Conservation (phyloP, 2,797 vertebrate genomes). For the Mormyrus hasselquistii region DNA sequence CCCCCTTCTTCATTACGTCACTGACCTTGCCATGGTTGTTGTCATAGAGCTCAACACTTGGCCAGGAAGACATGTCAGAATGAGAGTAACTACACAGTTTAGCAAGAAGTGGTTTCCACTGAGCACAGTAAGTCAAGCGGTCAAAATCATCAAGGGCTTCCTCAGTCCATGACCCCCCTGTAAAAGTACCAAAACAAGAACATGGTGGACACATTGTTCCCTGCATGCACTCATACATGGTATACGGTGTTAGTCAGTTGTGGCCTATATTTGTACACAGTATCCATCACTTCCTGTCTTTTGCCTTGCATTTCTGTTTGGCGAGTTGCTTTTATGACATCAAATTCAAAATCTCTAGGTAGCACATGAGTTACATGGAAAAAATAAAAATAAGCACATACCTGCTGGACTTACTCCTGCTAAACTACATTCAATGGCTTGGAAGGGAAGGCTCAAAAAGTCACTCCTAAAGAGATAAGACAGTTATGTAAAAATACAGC, state of each 20-base stretch:
- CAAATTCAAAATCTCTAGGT: background rate
- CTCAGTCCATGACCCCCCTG: slow-evolving; percentile 73
- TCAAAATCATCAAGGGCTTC: slow-evolving; percentile 76
- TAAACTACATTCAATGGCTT: slow-evolving; percentile 86
- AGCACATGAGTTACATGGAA: background rate
- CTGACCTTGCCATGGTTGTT: slow-evolving; percentile 57
- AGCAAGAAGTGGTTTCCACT: slow-evolving; percentile 76
- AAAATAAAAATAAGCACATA: slow-evolving; percentile 40
- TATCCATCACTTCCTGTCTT: background rate
- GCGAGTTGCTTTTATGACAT: background rate
- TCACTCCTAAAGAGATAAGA: slow-evolving; percentile 67
- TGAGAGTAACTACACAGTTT: slow-evolving; percentile 80
- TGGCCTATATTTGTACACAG: background rate
- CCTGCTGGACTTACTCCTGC: slow-evolving; percentile 68
- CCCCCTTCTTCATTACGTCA: background rate
- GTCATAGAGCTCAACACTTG: slow-evolving; percentile 68
- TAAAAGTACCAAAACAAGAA: slow-evolving; percentile 9
- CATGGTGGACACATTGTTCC: background rate
- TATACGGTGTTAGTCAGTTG: background rate
- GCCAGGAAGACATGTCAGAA: slow-evolving; percentile 66
- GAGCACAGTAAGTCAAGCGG: slow-evolving; percentile 67
- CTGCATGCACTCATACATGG: background rate
- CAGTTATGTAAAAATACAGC: background rate
- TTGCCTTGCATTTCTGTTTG: background rate
- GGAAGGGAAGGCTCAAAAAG: slow-evolving; percentile 89